These are phyloP conservation scores for Ochropacha duplaris DNA, from an alignment of 2,888 invertebrate genomes.

Conservation along the genomic window DNA sequence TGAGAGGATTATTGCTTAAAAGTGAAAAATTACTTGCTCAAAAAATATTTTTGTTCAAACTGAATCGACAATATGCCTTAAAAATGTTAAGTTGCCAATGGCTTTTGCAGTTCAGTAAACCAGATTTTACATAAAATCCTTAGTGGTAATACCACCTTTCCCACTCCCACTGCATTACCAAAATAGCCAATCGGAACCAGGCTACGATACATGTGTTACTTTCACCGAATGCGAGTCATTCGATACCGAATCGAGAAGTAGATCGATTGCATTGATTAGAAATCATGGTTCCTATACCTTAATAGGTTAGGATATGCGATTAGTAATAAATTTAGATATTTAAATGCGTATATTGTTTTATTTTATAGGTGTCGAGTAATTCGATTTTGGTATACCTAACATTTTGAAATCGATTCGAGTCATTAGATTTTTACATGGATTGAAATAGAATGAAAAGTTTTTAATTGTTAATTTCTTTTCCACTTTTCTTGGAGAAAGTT, in stretches of 20 bases:
- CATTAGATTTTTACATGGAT: no score
- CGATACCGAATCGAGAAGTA: constrained; percentile 29
- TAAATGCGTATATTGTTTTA: neutral
- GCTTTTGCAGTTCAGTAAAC: neutral
- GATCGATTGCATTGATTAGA: constrained; percentile 38
- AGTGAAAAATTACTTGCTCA: no score
- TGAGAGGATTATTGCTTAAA: no score
- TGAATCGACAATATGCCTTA: neutral
- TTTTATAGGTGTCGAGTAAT: no score
- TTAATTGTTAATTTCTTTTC: no score
- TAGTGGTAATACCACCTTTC: neutral
- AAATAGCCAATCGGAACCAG: constrained; percentile 47
- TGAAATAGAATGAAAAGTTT: no score
- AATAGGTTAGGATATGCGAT: constrained; percentile 1
- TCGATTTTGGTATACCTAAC: no score
- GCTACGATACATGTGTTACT: constrained; percentile 42
- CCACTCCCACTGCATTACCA: constrained; percentile 16
- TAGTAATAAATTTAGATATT: neutral
- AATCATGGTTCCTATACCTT: constrained; percentile 17
- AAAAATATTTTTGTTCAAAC: no score
- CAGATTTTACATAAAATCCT: neutral
- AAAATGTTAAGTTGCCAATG: neutral
- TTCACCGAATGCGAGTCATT: constrained; percentile 39
- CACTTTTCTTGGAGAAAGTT: no score
- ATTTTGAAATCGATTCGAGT: no score